Base-by-base conservation (phyloP, 2,888 invertebrate genomes). In the Blastobasis lacticolella region DNA sequence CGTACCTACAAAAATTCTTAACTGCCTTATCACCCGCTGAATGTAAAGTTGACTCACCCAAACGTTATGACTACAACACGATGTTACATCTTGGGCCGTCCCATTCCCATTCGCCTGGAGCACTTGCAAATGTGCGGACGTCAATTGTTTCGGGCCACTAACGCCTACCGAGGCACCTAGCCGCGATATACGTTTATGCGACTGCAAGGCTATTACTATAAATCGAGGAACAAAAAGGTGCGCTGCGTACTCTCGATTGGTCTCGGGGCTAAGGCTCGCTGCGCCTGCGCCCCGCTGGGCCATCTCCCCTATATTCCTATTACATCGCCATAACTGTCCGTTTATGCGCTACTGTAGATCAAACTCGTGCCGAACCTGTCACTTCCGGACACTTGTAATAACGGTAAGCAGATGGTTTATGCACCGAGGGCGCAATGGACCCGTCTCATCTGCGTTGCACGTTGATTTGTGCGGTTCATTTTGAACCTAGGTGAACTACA, bases 311-410 rank as follows among this genome's bases (percentile, higher is more conserved):
- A 76, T 72, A 81, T 79, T 71, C 73, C 73, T 67, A 71, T 81
- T 77, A 81, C 76, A 73, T 74, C 75, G 62, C 73, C 71, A 75
- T 76, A 72, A 73, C 71, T 73, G 77, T 78, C 77, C 69, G 62
- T 42, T 62, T 59, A 58, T 58, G 60, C 63, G 80, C 81, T 82
- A 75, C 80, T 76, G 78, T 77, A 73, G 64, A 76, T 80, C 75
- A 79, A 71, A 74, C 64, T 75, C 69, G 72, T 74, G 76, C 69
- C 63, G 70, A 69, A 69, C 67, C 70, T 67, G 73, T 75, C 79
- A 74, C 66, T 69, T 62, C 60, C 57, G 54, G 54, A 53, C 55
- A 57, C 59, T 60, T 62, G 56, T 51, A 62, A 64, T 76, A 75
- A 75, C 75, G 69, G 72, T 65, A 57, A 57, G 55, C 58, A 55